These are phyloP conservation scores for Galerucella pusilla DNA, from an alignment of 2,888 invertebrate genomes.

Conservation along the genomic window DNA sequence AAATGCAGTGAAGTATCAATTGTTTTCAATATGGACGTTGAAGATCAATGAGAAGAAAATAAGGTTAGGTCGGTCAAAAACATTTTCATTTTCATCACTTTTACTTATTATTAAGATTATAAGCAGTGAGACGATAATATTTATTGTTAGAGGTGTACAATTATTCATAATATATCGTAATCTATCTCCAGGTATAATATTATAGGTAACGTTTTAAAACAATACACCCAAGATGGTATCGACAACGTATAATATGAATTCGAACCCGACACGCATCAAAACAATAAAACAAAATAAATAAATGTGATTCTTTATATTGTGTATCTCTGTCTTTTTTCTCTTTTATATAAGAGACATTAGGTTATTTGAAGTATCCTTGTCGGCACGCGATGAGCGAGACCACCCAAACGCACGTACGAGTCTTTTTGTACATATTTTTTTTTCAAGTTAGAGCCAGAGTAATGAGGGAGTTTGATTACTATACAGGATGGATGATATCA, in stretches of 20 bases:
- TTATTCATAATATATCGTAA: background rate
- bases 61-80: too few species aligned
- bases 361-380: slow-evolving; percentile 34
- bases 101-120: too few species aligned
- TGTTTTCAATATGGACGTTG: background rate
- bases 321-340: slow-evolving; percentile 6
- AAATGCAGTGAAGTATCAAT: background rate
- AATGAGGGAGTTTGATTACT: slow-evolving; percentile 6
- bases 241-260: slow-evolving; percentile 13
- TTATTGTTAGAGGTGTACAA: background rate
- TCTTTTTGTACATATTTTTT: slow-evolving; percentile 26
- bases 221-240: slow-evolving; percentile 11
- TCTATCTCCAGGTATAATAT: background rate
- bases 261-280: slow-evolving; percentile 15
- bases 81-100: too few species aligned
- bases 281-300: slow-evolving; percentile 13
- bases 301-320: slow-evolving; percentile 11
- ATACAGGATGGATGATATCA: slow-evolving; percentile 6
- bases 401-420: slow-evolving; percentile 32
- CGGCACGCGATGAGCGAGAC: slow-evolving; percentile 34
- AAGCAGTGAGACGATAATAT: too few species aligned
- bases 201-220: background rate
- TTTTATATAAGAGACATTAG: slow-evolving; percentile 3
- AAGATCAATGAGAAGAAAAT: too few species aligned
- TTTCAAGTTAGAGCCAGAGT: slow-evolving; percentile 24